These are phyloP conservation scores for Embidobia sp. DNA, from an alignment of 2,888 invertebrate genomes.

Conservation along the genomic window DNA sequence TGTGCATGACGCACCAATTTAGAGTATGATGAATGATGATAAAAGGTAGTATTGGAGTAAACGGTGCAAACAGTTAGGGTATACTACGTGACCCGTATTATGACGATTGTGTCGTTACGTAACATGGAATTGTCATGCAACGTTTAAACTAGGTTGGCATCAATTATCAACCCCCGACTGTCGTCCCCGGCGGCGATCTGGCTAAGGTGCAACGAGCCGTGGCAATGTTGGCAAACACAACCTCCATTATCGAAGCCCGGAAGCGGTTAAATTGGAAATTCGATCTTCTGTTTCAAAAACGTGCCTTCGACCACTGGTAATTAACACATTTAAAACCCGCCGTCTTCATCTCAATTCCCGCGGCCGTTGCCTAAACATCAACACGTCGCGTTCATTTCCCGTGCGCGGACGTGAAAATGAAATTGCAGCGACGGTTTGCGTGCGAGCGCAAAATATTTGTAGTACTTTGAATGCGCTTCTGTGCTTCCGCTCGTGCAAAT, in stretches of 20 bases:
- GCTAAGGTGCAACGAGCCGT: constrained; percentile 85
- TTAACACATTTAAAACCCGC: too few relatives aligned
- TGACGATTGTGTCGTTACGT: constrained; percentile 34
- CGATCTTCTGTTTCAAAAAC: constrained; percentile 85
- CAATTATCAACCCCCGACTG: constrained; percentile 78
- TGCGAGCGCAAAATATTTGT: constrained; percentile 4
- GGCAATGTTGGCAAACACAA: constrained; percentile 81
- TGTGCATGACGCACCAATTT: constrained; percentile 8
- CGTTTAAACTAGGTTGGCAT: constrained; percentile 80
- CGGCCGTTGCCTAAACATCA: too few relatives aligned
- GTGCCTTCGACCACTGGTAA: constrained; percentile 87
- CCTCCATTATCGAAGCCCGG: constrained; percentile 86
- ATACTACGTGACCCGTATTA: constrained; percentile 45
- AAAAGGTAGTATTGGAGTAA: constrained; percentile 44
- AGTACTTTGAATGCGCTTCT: not conserved
- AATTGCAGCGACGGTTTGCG: constrained; percentile 14
- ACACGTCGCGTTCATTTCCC: too few relatives aligned
- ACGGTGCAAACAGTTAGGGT: constrained; percentile 32
- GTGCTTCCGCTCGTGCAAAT: constrained; percentile 1
- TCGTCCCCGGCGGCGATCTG: constrained; percentile 81
- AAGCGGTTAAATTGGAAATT: constrained; percentile 85
- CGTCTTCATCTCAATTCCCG: too few relatives aligned
- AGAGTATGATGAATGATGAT: constrained; percentile 25
- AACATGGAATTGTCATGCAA: constrained; percentile 42
- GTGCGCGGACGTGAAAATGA: not conserved